Evolutionary conservation across 2,888 invertebrate genomes (phyloP), one percentile per base, ranked within the genome.

Genomic region (Dendrolimus houi): DNA sequence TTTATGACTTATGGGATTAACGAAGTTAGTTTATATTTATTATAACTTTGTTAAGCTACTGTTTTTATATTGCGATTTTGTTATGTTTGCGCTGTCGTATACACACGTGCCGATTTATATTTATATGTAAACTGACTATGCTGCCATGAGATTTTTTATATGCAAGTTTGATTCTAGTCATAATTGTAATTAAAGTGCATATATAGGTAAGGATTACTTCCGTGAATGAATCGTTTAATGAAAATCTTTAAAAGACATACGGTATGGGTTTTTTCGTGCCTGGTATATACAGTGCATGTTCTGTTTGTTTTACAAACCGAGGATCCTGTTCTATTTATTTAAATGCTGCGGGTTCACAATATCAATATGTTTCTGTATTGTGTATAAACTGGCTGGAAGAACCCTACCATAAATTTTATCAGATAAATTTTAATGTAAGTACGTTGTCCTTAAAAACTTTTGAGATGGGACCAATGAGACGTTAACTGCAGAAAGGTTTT

Each of bases 101-200:
- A 47, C 47, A 47, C 47, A 47, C 8, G 55, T 66, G 61, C 63
- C 63, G 63, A 63, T 62, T 41, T 64, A 29, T 52, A 8, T 47
- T 53, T 59, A 52, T 56, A 41, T 61, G 55, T 52, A 55, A 53
- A 56, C 54, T 54, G 58, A 59, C 66, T 68, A 65, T 69, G 69
- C 73, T 77, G 71, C 68, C 69, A 72, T 71, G 66, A 70, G 60
- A 64, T 64, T 56, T 64, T 56, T 58, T 73, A 67, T 58, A 59
- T 69, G 65, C 71, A 66, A 73, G 64, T 71, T 47, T 74, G 64
- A 71, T 72, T 81, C 83, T 83, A 83, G 83, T 83, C 83, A 81
- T 71, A 74, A 54, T 72, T 71, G 67, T 70, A 70, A 70, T 64
- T 67, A 60, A 47, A 47, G 66, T 64, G 65, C 62, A 64, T 63